Evolutionary conservation across 2,888 invertebrate species (phyloP), one percentile per base, ranked within the genome.

Genomic region (Zhengitettix transpicula): DNA sequence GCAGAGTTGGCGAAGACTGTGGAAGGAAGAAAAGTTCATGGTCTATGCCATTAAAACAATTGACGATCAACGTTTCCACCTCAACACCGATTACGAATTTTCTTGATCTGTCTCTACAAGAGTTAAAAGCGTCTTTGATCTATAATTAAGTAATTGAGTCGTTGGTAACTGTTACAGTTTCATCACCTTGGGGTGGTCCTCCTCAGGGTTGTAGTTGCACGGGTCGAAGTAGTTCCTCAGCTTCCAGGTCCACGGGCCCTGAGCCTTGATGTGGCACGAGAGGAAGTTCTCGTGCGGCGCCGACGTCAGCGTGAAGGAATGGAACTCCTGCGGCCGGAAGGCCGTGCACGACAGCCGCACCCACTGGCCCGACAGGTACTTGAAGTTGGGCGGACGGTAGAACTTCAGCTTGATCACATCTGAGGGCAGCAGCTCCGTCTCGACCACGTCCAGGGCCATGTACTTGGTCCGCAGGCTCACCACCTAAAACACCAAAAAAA

Each of bases 161-260:
- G n/a, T n/a, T n/a, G 10, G 12, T 44, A 44, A 44, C 17, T 16
- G 41, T n/a, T n/a, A n/a, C n/a, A n/a, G n/a, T n/a, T n/a, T n/a
- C n/a, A n/a, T 66, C 67, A 73, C 73, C 68, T 89, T 89, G 0
- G 92, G 92, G 58, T 74, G 72, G 67, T 86, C 87, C 67, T 87
- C 87, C 65, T 90, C 90, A 0, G 87, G 82, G 71, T 87, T 90
- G 68, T 84, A 91, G 70, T 94, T 93, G 72, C 89, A 90, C 0
- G 94, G 93, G 73, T 94, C 93, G 68, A 94, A 94, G 69, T 91
- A 93, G 71, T 95, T 94, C 55, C 96, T 80, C 28, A 97, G 75
- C 68, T 96, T 95, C 95, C 95, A 97, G 0, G 96, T 96, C 95
- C 95, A 96, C 0, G 95, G 95, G 0, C 96, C 87, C 69, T 85